phyloP scores from a whole-genome alignment of 2,113 vertebrate genomes.

The Clarias batrachus region DNA sequence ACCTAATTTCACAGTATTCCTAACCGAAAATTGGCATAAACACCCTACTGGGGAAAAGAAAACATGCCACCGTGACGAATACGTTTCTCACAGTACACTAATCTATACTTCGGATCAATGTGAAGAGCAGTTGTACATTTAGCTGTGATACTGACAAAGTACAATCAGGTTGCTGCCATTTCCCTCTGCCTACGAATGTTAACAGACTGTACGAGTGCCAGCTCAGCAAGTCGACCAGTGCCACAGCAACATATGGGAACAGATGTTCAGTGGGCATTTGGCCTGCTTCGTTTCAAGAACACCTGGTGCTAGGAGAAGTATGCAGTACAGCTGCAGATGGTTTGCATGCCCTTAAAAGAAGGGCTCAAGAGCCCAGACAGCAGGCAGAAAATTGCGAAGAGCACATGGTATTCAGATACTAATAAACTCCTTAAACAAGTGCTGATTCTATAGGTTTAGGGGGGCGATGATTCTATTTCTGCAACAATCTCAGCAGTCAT shows the following conservation, averaged over 20 bases:
- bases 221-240: background rate
- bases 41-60: background rate
- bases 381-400: background rate
- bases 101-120: background rate
- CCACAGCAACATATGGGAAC: constrained; percentile 40
- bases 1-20: constrained; percentile 31
- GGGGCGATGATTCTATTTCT: background rate
- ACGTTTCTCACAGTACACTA: background rate
- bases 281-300: constrained; percentile 28
- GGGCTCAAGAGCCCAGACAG: background rate
- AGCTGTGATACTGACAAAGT: background rate
- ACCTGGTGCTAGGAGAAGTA: constrained; percentile 47
- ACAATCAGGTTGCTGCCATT: background rate
- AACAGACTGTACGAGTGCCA: background rate
- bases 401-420: background rate
- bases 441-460: background rate
- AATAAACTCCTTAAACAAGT: background rate
- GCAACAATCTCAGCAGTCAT: background rate
- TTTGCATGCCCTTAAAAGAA: constrained; percentile 34
- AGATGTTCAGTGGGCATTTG: constrained; percentile 26
- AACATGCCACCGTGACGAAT: constrained; percentile 4
- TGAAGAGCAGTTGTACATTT: background rate
- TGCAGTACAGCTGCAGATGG: constrained; percentile 31
- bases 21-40: constrained; percentile 11
- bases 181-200: background rate